These are phyloP conservation scores for Germaria angustata DNA, from an alignment of 2,888 invertebrate genomes.

Conservation along the genomic window DNA sequence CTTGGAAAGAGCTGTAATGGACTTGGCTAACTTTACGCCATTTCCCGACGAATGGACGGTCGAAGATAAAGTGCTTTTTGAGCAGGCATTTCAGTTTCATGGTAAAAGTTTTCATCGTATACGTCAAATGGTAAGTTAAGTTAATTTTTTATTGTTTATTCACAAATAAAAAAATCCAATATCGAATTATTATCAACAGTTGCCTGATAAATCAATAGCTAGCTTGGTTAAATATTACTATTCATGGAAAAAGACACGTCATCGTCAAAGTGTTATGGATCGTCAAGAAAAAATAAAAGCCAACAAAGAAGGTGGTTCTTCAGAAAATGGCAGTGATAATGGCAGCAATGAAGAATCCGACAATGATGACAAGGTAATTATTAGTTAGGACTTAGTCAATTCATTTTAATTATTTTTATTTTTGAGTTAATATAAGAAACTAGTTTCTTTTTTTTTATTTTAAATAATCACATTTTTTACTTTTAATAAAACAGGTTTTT, in stretches of 20 bases:
- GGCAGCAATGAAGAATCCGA: constrained; percentile 93
- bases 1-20: constrained; percentile 93
- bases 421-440: constrained; percentile 15
- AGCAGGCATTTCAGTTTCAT: constrained; percentile 98
- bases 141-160: background rate
- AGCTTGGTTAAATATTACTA: constrained; percentile 98
- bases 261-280: constrained; percentile 96
- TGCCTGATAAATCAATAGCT: constrained; percentile 98
- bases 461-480: constrained; percentile 21
- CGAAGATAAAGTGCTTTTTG: constrained; percentile 98
- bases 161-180: background rate
- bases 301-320: constrained; percentile 82
- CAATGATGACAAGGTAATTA: constrained; percentile 91
- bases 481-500: constrained; percentile 40
- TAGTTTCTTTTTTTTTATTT: background rate
- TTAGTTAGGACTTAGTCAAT: constrained; percentile 69
- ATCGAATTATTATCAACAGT: constrained; percentile 80
- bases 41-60: constrained; percentile 99
- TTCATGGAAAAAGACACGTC: constrained; percentile 98
- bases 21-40: constrained; percentile 97
- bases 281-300: constrained; percentile 84
- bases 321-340: constrained; percentile 91
- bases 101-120: constrained; percentile 99
- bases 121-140: constrained; percentile 92
- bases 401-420: constrained; percentile 42